Base-by-base conservation (phyloP, 1,140 invertebrate species). In the Wasmannia auropunctata region DNA sequence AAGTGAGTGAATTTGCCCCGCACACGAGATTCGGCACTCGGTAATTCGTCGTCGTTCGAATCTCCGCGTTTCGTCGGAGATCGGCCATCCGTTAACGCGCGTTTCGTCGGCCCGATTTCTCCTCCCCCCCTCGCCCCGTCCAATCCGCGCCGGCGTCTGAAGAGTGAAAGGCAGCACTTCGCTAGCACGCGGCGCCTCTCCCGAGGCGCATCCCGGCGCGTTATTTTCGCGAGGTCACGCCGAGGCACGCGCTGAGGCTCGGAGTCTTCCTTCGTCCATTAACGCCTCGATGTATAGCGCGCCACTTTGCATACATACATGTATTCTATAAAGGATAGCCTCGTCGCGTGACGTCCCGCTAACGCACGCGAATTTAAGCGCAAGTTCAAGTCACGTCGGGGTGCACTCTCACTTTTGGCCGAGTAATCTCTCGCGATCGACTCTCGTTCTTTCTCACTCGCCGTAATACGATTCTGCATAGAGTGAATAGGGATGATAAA, bases 1-100 rank as follows among this genome's bases (percentile, higher is more conserved):
- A 75, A 69, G 80, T 56, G 86, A 88, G 56, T 46, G 80, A 85
- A 72, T 67, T 62, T 80, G n/a, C 62, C 16, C 31, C 31, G 65
- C 77, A 22, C 65, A 16, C 49, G 49, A 80, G 22, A 80, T 62
- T 69, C 62, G 43, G 31, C 46, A 40, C 69, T 69, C 19, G 22
- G 37, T 56, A 72, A 72, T 72, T 81, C 43, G 40, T 31, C 40
- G 19, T 25, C 49, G 22, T 25, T 85, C 56, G 86, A 67, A 76
- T 40, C 72, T 43, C 22, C 31, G 34, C 16, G 43, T 65, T 40
- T 74, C 49, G n/a, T 19, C 37, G 63, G n/a, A 14, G 34, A 65
- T 72, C 56, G 34, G 4, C 14, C 14, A 22, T 60, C 25, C 37
- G 85, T 86, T 51, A 74, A 34, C 34, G 74, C 22, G 62, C 34